Evolutionary conservation across 2,797 vertebrate genomes (phyloP), one percentile per base, ranked within the genome.

Genomic region (Acipenser transmontanus): DNA sequence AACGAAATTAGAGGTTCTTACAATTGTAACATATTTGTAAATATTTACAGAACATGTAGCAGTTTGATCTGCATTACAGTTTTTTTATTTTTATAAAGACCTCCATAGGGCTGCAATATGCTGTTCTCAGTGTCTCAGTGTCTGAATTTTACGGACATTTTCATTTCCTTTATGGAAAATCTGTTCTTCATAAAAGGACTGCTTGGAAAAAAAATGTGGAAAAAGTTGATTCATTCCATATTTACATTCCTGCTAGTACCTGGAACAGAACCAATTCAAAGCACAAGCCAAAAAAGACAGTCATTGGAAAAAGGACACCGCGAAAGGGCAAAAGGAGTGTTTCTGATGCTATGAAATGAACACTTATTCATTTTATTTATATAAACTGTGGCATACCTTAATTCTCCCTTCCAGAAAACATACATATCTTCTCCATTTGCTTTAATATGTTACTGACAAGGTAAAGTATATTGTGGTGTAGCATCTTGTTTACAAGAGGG

Each of bases 141-240:
- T 89, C 90, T 89, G 88, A 90, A 90, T 88, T 84, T 89, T 88
- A 93, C 91, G 89, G 92, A 90, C 84, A 88, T 93, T 95, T 95
- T 94, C 91, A 94, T 95, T 96, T 95, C 89, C 91, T 93, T 86
- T 89, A 82, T 87, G 91, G 94, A 94, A 98, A 98, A 93, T 95
- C 93, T 98, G 94, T 89, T 95, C 90, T 93, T 95, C 88, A 93
- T 97, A 93, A 95, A 91, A 89, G 88, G 76, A 77, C 84, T 86
- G 85, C 84, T 81, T 57, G 80, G 82, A 80, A 84, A 88, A 20
- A 20, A 89, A 91, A 91, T 85, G 84, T 91, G 87, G 89, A 89
- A 91, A 91, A 91, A 89, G 82, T 85, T 91, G 88, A 92, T 92
- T 91, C 84, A 83, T 88, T 89, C 88, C 88, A 91, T 89, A 91